Evolutionary conservation across 1,140 invertebrate genomes (phyloP).

Genomic region (Nymphalis io): DNA sequence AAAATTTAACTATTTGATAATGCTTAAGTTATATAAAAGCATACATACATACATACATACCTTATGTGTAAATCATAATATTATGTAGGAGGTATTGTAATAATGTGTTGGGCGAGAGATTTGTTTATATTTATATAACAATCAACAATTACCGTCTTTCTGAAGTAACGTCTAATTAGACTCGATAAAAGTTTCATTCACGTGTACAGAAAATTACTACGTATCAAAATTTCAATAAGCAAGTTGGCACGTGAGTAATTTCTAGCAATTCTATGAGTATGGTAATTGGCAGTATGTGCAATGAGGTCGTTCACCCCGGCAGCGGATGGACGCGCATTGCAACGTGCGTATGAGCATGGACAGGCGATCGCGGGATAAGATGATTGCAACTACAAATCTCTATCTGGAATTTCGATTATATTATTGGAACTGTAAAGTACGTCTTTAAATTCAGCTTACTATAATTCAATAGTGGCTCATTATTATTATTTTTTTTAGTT

Average conservation of each 20-base stretch:
- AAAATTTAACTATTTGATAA: too few relatives aligned
- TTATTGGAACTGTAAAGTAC: neutral
- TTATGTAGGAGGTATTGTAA: neutral
- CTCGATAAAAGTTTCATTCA: constrained; percentile 16
- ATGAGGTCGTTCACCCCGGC: constrained; percentile 62
- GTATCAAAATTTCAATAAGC: constrained; percentile 27
- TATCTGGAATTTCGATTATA: neutral
- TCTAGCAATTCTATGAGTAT: constrained; percentile 47
- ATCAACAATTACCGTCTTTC: neutral
- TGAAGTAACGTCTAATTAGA: constrained; percentile 17
- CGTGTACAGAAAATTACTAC: constrained; percentile 18
- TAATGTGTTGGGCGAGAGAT: neutral
- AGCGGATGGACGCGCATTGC: constrained; percentile 51
- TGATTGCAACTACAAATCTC: constrained; percentile 10
- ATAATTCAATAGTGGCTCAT: neutral
- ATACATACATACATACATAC: neutral
- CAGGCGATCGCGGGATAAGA: constrained; percentile 60
- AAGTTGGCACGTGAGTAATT: constrained; percentile 41
- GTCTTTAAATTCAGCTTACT: neutral
- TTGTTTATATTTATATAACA: constrained; percentile 14
- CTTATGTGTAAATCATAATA: neutral
- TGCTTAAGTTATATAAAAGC: too few relatives aligned
- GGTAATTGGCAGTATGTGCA: constrained; percentile 40
- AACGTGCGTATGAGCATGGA: constrained; percentile 56
- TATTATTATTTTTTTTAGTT: neutral